phyloP scores from a whole-genome alignment of 2,797 vertebrate species.

The Pterois miles region DNA sequence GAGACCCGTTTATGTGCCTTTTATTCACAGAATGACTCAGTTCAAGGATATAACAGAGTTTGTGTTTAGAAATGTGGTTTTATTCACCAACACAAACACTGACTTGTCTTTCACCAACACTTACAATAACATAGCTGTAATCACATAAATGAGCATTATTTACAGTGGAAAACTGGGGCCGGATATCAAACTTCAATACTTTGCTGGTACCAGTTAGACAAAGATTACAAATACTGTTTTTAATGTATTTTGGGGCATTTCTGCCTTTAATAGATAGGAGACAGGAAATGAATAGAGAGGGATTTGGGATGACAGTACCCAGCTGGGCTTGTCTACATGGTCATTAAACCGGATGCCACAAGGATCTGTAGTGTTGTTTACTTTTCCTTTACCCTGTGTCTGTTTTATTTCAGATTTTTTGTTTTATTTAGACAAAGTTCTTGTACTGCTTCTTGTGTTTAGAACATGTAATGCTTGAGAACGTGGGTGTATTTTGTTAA shows the following conservation, averaged over 20 bases:
- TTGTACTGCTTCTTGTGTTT: not conserved
- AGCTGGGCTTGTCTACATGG: not conserved
- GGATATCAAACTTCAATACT: not conserved
- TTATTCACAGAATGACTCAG: not conserved
- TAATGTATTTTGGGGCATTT: not conserved
- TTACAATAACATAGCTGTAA: not conserved
- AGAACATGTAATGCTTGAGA: not conserved
- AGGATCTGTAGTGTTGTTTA: not conserved
- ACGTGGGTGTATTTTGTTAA: not conserved
- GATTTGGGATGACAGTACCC: not conserved
- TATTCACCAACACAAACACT: not conserved
- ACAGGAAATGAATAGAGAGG: not conserved
- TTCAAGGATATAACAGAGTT: not conserved
- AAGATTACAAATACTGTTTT: not conserved
- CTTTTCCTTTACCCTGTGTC: not conserved
- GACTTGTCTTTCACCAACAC: not conserved
- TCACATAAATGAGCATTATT: not conserved
- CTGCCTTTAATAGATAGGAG: not conserved
- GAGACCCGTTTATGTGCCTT: not conserved
- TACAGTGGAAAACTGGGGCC: not conserved
- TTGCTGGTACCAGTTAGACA: not conserved
- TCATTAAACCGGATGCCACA: not conserved
- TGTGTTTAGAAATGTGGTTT: conserved; percentile 27
- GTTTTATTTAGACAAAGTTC: not conserved
- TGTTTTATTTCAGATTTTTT: not conserved